Percentiles rank a stretch among this genome's conserved stretches.
Evolutionary conservation across 2,113 vertebrate genomes (phyloP).

Genomic region (Mungos mungo): DNA sequence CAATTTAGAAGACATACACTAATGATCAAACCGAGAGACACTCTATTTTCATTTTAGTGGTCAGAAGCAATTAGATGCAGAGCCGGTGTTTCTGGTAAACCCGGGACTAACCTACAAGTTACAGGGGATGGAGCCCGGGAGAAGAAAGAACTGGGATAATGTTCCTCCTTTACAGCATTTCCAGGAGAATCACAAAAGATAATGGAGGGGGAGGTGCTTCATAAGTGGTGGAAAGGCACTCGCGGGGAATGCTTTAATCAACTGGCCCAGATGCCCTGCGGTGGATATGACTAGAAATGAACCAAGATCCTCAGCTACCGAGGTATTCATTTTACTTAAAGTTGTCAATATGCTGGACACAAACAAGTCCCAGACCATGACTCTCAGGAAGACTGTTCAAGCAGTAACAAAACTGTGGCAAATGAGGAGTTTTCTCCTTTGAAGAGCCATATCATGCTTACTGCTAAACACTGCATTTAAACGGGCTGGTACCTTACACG

Average conservation of each 20-base stretch:
- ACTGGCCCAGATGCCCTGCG: background rate
- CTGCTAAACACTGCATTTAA: background rate
- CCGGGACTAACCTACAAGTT: background rate
- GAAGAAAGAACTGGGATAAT: background rate
- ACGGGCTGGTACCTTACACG: background rate
- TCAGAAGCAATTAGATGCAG: background rate
- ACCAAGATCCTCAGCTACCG: background rate
- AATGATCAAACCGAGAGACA: background rate
- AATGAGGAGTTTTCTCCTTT: background rate
- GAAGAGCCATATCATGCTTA: background rate
- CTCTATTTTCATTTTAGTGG: background rate
- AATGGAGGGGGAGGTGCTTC: background rate
- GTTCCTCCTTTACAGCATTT: background rate
- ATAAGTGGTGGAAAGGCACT: background rate
- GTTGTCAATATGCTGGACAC: background rate
- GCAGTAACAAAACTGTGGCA: background rate
- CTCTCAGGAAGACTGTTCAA: background rate
- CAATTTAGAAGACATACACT: background rate
- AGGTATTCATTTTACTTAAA: conserved; percentile 11
- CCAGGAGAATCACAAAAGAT: background rate
- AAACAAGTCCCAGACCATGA: background rate
- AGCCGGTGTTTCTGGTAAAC: background rate
- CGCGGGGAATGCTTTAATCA: background rate
- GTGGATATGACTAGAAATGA: background rate
- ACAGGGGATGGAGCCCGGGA: background rate